Conservation (phyloP, 1,140 invertebrate genomes). For the Akabosia matsudoensis region DNA sequence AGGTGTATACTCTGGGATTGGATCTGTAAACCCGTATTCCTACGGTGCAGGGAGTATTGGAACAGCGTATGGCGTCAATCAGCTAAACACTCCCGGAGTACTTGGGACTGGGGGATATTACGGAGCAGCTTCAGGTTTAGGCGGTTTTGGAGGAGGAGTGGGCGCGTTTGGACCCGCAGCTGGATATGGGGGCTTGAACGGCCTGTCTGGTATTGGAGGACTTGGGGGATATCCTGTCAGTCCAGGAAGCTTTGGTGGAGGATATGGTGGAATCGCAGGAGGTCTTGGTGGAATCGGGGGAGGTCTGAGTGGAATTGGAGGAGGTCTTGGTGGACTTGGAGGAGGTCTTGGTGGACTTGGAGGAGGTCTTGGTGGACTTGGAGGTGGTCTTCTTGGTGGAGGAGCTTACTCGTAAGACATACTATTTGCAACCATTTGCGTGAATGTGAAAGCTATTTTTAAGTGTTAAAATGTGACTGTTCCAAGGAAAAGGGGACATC, state of each 20-base stretch:
- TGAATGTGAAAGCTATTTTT: not conserved
- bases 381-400: not conserved
- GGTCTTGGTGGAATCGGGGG: not conserved
- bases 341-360: not conserved
- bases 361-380: not conserved
- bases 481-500: not conserved
- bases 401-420: not conserved
- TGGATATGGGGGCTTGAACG: not conserved
- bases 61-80: constrained; percentile 6
- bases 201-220: not conserved
- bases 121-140: not conserved
- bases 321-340: not conserved
- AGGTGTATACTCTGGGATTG: constrained; percentile 20
- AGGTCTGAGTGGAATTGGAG: not conserved
- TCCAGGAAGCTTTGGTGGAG: not conserved
- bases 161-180: not conserved
- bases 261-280: not conserved
- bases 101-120: not conserved
- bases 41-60: not conserved
- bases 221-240: no score
- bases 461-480: not conserved
- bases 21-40: constrained; percentile 15
- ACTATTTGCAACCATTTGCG: not conserved
- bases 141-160: not conserved
- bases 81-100: not conserved